Evolutionary conservation across 2,113 vertebrate genomes (phyloP).

Genomic region (Tenrec ecaudatus): DNA sequence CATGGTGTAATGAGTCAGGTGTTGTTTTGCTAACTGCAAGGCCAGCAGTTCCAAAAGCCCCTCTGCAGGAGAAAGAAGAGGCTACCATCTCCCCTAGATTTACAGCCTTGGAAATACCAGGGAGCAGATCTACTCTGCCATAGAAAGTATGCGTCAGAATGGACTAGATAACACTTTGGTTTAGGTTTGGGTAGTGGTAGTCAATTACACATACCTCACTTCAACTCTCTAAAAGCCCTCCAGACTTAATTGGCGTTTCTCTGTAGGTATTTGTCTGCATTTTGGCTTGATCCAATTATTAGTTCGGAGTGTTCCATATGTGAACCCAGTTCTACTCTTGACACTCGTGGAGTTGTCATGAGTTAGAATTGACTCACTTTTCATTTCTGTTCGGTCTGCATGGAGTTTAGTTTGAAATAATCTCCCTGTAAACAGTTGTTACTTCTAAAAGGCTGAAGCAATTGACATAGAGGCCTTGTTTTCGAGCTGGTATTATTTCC

Average conservation of each 20-base stretch:
- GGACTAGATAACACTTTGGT: no score
- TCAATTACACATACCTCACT: not conserved
- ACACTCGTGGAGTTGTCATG: not conserved
- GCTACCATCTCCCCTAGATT: no score
- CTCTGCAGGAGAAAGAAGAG: no score
- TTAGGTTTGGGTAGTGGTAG: no score
- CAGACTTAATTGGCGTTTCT: not conserved
- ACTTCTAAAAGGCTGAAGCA: conserved; percentile 37
- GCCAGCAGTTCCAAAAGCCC: no score
- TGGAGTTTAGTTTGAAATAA: conserved; percentile 7
- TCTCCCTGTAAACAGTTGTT: conserved; percentile 42
- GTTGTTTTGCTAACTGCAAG: no score
- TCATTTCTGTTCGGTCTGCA: not conserved
- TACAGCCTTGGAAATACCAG: no score
- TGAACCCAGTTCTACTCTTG: not conserved
- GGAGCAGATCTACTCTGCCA: no score
- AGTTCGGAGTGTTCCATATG: not conserved
- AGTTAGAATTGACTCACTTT: not conserved
- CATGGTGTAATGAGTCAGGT: not conserved
- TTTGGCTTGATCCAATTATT: conserved; percentile 17
- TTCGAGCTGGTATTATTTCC: conserved; percentile 44
- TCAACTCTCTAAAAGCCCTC: not conserved
- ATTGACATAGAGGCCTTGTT: conserved; percentile 32
- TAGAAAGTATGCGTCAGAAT: no score
- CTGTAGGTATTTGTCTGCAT: not conserved